Evolutionary conservation across 2,888 invertebrate species (phyloP).

Genomic region (Agapetus fuscipes): DNA sequence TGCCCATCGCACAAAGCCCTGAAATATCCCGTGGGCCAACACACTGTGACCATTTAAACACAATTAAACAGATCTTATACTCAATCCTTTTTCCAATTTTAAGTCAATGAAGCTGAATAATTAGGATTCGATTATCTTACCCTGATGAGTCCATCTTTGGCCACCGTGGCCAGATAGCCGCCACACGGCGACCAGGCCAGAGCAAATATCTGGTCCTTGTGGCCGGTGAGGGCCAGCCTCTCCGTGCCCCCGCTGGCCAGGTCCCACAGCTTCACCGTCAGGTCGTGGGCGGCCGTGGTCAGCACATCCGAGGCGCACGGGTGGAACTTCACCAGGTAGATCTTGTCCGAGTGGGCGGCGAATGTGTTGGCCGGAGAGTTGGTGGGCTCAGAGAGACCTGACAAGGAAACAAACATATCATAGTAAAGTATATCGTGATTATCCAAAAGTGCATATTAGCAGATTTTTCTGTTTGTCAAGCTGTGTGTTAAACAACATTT

Average conservation of each 20-base stretch:
- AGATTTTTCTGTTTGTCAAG: too few relatives aligned
- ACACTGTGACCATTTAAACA: too few relatives aligned
- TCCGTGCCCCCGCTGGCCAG: conserved; percentile 32
- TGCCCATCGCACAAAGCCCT: too few relatives aligned
- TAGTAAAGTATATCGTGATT: too few relatives aligned
- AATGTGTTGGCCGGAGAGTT: conserved; percentile 61
- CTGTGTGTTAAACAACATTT: too few relatives aligned
- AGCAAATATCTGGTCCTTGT: conserved; percentile 83
- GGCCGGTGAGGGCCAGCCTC: conserved; percentile 60
- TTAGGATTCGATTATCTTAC: too few relatives aligned
- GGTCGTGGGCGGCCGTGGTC: conserved; percentile 83
- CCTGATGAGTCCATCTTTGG: conserved; percentile 76
- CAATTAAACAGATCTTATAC: too few relatives aligned
- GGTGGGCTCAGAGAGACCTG: conserved; percentile 63
- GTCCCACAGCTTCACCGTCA: conserved; percentile 84
- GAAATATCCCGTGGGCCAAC: too few relatives aligned
- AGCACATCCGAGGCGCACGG: conserved; percentile 80
- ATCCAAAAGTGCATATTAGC: too few relatives aligned
- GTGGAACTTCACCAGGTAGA: conserved; percentile 85
- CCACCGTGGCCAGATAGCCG: conserved; percentile 73
- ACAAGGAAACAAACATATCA: too few relatives aligned
- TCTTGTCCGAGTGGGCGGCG: conserved; percentile 81
- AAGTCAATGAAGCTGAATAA: too few relatives aligned
- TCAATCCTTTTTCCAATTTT: too few relatives aligned
- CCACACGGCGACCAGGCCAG: conserved; percentile 93